Conservation (phyloP, 2,797 vertebrate genomes). For the Chrysocyon brachyurus region DNA sequence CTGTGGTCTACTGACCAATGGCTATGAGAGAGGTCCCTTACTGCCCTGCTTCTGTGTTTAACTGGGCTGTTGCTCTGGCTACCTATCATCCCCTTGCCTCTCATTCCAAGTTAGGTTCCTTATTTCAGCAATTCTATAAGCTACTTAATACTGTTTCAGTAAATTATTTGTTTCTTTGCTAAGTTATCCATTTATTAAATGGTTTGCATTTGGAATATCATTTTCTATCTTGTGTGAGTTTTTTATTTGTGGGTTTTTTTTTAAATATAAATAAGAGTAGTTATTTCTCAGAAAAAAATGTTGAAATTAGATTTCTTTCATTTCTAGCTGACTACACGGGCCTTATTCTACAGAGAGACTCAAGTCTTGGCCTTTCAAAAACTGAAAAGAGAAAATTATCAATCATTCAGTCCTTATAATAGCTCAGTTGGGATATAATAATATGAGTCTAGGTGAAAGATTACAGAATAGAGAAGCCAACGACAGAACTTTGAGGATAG, state of each 20-base stretch:
- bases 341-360: background rate
- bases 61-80: background rate
- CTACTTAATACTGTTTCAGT: background rate
- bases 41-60: background rate
- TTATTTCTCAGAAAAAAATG: background rate
- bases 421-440: background rate
- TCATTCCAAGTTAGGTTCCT: background rate
- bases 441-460: background rate
- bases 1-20: fast-evolving
- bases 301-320: background rate
- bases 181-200: background rate
- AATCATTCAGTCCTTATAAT: background rate
- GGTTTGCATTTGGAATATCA: background rate
- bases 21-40: fast-evolving
- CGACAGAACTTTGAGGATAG: background rate
- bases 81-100: no score
- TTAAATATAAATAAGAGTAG: background rate
- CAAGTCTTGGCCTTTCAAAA: background rate
- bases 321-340: constrained; percentile 32
- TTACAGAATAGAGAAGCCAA: background rate
- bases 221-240: background rate
- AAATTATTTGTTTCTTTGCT: background rate
- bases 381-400: constrained; percentile 15
- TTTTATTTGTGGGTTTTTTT: background rate
- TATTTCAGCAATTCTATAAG: background rate